phyloP scores from a whole-genome alignment of 1,140 invertebrate species.

The Euura lappo region DNA sequence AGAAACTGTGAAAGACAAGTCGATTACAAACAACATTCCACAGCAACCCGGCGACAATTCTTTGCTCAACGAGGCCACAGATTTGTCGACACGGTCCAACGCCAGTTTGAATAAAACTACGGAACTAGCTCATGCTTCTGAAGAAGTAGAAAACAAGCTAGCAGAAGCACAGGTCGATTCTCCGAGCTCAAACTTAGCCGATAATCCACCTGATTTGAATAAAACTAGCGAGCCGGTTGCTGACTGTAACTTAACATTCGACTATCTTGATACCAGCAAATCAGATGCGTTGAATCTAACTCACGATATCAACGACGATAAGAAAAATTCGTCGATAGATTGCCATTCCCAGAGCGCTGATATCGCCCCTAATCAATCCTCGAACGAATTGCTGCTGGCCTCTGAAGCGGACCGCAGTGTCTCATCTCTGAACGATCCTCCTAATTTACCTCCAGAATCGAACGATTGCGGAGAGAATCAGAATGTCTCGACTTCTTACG shows the following conservation, averaged over 20 bases:
- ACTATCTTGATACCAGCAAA: neutral
- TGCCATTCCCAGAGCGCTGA: neutral
- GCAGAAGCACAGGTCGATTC: neutral
- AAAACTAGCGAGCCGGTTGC: neutral
- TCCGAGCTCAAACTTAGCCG: neutral
- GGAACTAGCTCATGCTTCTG: neutral
- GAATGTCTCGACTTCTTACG: neutral
- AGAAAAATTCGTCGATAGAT: neutral
- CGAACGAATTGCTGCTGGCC: neutral
- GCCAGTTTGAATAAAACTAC: neutral
- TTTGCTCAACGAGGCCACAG: neutral
- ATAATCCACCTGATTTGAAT: neutral
- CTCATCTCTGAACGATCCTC: neutral
- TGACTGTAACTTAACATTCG: neutral
- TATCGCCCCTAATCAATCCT: neutral
- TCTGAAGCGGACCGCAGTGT: neutral
- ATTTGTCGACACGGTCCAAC: neutral
- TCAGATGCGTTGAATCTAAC: neutral
- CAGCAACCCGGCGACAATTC: neutral
- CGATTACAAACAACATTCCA: neutral
- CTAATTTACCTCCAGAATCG: neutral
- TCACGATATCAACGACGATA: neutral
- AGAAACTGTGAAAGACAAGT: too few species aligned
- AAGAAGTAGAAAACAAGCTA: neutral
- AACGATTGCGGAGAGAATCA: neutral